Conservation (phyloP, 2,797 vertebrate species). For the Enteromius paludinosus region DNA sequence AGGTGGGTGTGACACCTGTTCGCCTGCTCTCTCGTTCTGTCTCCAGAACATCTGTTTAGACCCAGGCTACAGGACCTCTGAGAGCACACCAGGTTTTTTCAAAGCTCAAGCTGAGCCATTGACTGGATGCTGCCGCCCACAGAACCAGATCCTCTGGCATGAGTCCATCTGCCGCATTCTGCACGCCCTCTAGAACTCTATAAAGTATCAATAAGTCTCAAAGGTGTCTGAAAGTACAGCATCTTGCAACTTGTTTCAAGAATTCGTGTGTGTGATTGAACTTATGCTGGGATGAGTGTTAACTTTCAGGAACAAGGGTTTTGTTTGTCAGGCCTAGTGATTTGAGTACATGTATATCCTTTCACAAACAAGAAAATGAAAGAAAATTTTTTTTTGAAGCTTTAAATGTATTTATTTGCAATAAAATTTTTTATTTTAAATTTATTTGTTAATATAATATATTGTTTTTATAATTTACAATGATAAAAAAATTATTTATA, state of each 20-base stretch:
- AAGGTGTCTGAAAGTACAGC: conserved; percentile 51
- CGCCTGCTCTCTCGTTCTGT: conserved; percentile 41
- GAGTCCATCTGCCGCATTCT: conserved; percentile 40
- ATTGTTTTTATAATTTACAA: background rate
- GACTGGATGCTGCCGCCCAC: conserved; percentile 52
- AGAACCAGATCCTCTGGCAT: conserved; percentile 44
- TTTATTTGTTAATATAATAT: too few species aligned
- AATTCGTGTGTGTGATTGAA: conserved; percentile 18
- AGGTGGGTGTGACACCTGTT: conserved; percentile 63
- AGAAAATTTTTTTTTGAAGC: background rate
- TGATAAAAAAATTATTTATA: background rate
- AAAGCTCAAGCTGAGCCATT: conserved; percentile 31
- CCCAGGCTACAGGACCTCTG: conserved; percentile 38
- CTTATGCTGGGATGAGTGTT: background rate
- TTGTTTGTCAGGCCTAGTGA: conserved; percentile 28
- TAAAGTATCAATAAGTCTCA: conserved; percentile 46
- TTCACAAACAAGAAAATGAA: background rate
- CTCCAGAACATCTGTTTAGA: conserved; percentile 59
- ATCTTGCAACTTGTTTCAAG: conserved; percentile 37
- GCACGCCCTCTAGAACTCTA: conserved; percentile 18
- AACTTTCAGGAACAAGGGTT: conserved; percentile 28
- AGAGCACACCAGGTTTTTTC: conserved; percentile 48
- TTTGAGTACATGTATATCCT: background rate
- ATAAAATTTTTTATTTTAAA: too few species aligned
- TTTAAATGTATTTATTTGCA: too few species aligned